Evolutionary conservation across 2,797 vertebrate genomes (phyloP), one percentile per base, ranked within the genome.

Genomic region (Perodicticus potto): DNA sequence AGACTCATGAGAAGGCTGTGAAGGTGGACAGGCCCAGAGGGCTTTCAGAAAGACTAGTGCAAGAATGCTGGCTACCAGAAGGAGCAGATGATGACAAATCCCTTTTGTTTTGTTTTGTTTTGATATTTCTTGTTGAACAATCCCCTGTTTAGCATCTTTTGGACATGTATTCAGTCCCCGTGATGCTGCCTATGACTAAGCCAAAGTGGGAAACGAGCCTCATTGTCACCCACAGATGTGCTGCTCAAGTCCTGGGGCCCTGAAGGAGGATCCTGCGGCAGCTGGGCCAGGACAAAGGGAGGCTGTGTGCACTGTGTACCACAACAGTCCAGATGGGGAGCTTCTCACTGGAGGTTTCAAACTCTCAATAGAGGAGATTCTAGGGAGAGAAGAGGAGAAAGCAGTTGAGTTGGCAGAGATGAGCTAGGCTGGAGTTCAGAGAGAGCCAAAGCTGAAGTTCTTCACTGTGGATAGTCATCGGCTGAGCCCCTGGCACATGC

Each of bases 141-240:
- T 43, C 70, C 49, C 34, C 96, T 96, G 92, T 94, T 87, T 86
- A 81, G 29, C 65, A 53, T 70, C 69, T 78, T 59, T 53, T 43
- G 85, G 67, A 43, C 45, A 4, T 70, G 81, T 34, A 19, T 40
- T 93, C 95, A 81, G 57, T 78, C 76, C 91, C 55, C 74, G 49
- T 40, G 94, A 92, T 69, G 94, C 77, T 20, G 90, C 83, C 63
- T 59, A 23, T 32, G 20, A 65, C 2, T 1, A 59, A 90, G 78
- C 70, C 95, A 82, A 92, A 86, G 89, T 74, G 80, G 92, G 93
- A 94, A 86, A 88, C 81, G 74, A 91, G 73, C 82, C 14, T 65
- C 82, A 89, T 82, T 96, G 97, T 96, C 73, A 72, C 23, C 59
- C 27, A 29, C 97, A 97, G 95, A 97, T 97, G 94, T 91, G 93